These are phyloP conservation scores for Aculops lycopersici DNA, from an alignment of 1,140 invertebrate genomes.

Conservation along the genomic window DNA sequence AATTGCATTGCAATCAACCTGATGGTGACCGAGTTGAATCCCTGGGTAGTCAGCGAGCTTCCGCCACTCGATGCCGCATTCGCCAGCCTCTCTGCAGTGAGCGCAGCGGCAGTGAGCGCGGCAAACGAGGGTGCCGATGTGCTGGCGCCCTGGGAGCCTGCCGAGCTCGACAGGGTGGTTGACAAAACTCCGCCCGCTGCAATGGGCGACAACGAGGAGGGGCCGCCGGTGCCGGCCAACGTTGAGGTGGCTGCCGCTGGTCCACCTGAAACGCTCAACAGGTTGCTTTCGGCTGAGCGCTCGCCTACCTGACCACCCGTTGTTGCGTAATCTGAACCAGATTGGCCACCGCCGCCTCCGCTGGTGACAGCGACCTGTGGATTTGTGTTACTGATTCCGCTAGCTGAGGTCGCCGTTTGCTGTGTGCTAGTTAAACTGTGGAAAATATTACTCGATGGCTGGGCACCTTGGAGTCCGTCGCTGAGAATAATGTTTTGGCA, in stretches of 20 bases:
- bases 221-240: background rate
- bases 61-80: background rate
- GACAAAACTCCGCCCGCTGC: background rate
- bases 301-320: background rate
- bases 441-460: background rate
- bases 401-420: background rate
- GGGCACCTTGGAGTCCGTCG: constrained; percentile 16
- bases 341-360: background rate
- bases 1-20: constrained; percentile 71
- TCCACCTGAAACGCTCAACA: no score
- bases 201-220: background rate
- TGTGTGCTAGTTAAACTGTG: no score
- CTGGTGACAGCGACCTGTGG: background rate
- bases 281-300: no score
- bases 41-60: constrained; percentile 24
- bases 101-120: background rate
- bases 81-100: background rate
- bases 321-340: background rate
- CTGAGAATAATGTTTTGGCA: constrained; percentile 26
- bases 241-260: background rate
- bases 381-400: no score
- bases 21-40: constrained; percentile 83
- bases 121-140: background rate
- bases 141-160: background rate
- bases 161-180: background rate